These are phyloP conservation scores for Zenarchopterus dispar DNA, from an alignment of 2,797 vertebrate genomes.

Conservation along the genomic window DNA sequence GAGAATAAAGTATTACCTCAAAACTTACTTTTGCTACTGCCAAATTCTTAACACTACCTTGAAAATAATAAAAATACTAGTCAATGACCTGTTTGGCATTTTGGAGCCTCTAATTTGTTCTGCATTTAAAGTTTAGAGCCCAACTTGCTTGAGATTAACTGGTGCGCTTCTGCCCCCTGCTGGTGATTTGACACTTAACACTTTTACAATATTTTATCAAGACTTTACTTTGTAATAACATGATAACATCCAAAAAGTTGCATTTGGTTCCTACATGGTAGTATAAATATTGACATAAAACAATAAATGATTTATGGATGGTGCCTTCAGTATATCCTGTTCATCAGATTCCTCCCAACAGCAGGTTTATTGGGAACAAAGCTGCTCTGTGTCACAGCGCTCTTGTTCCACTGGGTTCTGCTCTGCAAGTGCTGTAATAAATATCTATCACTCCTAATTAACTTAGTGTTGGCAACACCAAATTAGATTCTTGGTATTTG, in stretches of 20 bases:
- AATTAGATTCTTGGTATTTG: conserved; percentile 8
- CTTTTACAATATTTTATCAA: not conserved
- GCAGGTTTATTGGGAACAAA: not conserved
- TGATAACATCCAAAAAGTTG: no score
- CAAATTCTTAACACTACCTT: no score
- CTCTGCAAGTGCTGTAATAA: not conserved
- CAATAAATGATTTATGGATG: no score
- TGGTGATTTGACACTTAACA: conserved; percentile 10
- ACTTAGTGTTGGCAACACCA: conserved; percentile 3
- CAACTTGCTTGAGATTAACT: not conserved
- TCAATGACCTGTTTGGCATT: no score
- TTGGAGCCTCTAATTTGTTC: not conserved
- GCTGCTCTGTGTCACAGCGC: not conserved
- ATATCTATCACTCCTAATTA: conserved; percentile 11
- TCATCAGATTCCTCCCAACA: not conserved
- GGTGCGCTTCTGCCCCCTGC: conserved; percentile 55
- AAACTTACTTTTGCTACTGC: no score
- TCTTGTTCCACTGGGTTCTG: not conserved
- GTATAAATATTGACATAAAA: no score
- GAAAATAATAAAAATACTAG: no score
- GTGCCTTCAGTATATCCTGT: no score
- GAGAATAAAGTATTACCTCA: no score
- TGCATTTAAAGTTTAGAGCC: not conserved
- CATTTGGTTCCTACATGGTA: no score
- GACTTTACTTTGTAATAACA: no score